Conservation (phyloP, 2,113 vertebrate species). For the Notechis scutatus region DNA sequence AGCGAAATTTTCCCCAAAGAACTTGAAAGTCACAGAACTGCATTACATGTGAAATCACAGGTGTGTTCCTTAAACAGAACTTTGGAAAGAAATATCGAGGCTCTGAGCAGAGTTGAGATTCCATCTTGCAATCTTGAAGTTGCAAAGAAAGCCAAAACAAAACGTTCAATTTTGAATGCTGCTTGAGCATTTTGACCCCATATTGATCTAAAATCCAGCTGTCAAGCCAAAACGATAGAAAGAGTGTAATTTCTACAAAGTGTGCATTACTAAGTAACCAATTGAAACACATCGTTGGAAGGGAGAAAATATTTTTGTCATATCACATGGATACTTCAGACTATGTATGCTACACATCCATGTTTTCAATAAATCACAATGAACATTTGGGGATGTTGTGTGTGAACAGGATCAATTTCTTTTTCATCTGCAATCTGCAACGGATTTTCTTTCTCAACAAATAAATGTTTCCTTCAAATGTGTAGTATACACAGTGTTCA, state of each 20-base stretch:
- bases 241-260: neutral
- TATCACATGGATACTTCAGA: neutral
- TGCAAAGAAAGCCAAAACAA: neutral
- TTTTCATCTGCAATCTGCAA: neutral
- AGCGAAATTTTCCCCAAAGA: constrained; percentile 3
- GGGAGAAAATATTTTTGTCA: neutral
- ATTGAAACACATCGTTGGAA: neutral
- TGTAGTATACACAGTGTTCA: neutral
- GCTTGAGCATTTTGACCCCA: constrained; percentile 1
- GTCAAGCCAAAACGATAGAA: neutral
- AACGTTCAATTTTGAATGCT: neutral
- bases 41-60: neutral
- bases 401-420: neutral
- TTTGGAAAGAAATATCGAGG: neutral
- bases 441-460: neutral
- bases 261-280: neutral
- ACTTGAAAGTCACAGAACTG: constrained; percentile 1
- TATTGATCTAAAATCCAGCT: constrained; percentile 2
- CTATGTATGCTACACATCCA: neutral
- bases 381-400: neutral
- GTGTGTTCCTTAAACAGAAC: neutral
- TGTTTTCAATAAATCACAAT: neutral
- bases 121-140: neutral
- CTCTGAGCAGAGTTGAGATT: neutral
- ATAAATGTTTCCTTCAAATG: neutral